Conservation (phyloP, 2,113 vertebrate species). For the Taxidea taxus region DNA sequence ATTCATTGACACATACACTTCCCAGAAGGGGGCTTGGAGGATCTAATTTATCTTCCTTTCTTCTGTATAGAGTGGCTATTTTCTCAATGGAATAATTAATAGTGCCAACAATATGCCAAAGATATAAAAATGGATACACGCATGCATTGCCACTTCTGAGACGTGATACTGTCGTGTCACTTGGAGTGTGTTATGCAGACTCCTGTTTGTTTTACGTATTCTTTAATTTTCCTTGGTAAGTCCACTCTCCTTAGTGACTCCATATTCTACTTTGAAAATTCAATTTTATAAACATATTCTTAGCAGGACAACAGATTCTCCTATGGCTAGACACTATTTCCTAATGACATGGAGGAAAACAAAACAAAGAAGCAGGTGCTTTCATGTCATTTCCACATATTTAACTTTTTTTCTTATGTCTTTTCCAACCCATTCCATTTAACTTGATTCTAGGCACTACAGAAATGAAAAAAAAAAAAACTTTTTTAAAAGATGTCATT, state of each 20-base stretch:
- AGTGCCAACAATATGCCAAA: constrained; percentile 48
- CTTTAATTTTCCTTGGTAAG: neutral
- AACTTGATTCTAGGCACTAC: neutral
- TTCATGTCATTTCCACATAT: constrained; percentile 30
- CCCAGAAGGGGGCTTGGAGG: neutral
- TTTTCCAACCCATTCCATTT: constrained; percentile 17
- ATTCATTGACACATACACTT: neutral
- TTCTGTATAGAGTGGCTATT: neutral
- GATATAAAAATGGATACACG: constrained; percentile 19
- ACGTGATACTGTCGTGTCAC: neutral
- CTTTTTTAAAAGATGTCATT: neutral
- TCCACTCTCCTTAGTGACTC: neutral
- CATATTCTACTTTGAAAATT: constrained; percentile 6
- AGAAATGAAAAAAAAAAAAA: neutral
- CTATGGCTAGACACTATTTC: neutral
- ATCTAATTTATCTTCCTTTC: constrained; percentile 11
- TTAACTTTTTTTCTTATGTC: constrained; percentile 10
- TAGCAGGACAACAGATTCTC: neutral
- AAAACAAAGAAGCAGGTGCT: constrained; percentile 19
- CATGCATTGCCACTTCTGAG: constrained; percentile 9
- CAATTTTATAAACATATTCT: neutral
- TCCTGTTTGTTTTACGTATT: neutral
- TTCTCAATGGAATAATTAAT: constrained; percentile 49
- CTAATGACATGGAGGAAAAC: neutral
- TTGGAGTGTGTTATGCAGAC: neutral